Evolutionary conservation across 1,140 invertebrate genomes (phyloP), one percentile per base, ranked within the genome.

Genomic region (Tetramorium simillimum): DNA sequence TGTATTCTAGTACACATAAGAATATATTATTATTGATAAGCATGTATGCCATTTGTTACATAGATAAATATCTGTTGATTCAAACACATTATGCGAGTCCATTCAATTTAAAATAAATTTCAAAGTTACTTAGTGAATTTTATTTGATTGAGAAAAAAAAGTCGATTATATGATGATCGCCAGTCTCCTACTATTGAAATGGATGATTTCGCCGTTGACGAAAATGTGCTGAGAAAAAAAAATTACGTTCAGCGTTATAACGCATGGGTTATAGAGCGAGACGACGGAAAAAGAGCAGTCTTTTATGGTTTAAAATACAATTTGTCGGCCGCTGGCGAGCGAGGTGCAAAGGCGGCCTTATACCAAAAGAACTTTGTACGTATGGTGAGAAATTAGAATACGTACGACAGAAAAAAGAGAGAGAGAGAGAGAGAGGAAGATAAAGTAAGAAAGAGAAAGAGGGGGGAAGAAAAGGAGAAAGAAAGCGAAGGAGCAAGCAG

Each of bases 261-360:
- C 24, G 24, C 37, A 46, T n/a, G 51, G 24, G 24, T 73, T 73
- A 46, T 73, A 58, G 51, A 46, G 43, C 18, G 80, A 18, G 37
- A 33, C 18, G 43, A 70, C 16, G 33, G 40, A 58, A 82, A 82
- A 60, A 82, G 40, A 43, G 6, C 65, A 51, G 18, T 82, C 24
- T 43, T 82, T 24, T 40, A 72, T 16, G 67, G 37, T 82, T 72
- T 82, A 28, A 73, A 82, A 73, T 40, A 82, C 51, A 82, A 82
- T 82, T 82, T 82, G 67, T 70, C 78, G 37, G 18, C 14, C 51
- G 51, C 65, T 58, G 80, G 21, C 40, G 18, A 82, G 24, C 53
- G 40, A 72, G 18, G 49, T 16, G 63, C 37, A 81, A 73, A 58
- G 14, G 24, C 16, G 24, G 21, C 7, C 70, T 60, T 73, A 60